phyloP scores from a whole-genome alignment of 2,113 vertebrate genomes.

The Emydocephalus ijimae region DNA sequence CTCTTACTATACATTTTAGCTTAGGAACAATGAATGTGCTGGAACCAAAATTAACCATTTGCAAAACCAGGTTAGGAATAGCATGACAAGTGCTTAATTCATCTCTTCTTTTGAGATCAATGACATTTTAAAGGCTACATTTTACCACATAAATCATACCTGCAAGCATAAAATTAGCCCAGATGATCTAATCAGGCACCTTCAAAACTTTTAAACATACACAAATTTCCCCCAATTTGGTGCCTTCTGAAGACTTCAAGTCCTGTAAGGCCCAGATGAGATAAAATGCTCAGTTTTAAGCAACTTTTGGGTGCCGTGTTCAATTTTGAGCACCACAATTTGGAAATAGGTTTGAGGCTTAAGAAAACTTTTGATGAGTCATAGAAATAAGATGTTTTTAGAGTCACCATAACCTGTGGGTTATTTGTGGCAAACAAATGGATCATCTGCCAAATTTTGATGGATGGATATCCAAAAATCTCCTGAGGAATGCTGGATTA shows the following conservation, averaged over 20 bases:
- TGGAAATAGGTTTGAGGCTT: background rate
- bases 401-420: background rate
- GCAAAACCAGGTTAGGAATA: background rate
- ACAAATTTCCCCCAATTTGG: background rate
- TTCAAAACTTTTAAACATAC: background rate
- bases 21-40: background rate
- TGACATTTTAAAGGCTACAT: background rate
- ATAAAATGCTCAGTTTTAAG: background rate
- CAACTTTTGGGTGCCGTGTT: background rate
- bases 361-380: background rate
- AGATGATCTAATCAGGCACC: background rate
- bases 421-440: background rate
- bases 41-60: background rate
- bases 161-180: background rate
- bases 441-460: background rate
- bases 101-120: background rate
- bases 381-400: background rate
- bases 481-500: background rate
- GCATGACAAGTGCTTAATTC: background rate
- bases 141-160: background rate
- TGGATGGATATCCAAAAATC: background rate
- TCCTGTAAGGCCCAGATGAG: background rate
- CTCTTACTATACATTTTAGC: background rate
- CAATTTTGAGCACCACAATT: background rate
- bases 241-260: background rate